Evolutionary conservation across 1,140 invertebrate species (phyloP).

Genomic region (Aphaenogaster rudis): DNA sequence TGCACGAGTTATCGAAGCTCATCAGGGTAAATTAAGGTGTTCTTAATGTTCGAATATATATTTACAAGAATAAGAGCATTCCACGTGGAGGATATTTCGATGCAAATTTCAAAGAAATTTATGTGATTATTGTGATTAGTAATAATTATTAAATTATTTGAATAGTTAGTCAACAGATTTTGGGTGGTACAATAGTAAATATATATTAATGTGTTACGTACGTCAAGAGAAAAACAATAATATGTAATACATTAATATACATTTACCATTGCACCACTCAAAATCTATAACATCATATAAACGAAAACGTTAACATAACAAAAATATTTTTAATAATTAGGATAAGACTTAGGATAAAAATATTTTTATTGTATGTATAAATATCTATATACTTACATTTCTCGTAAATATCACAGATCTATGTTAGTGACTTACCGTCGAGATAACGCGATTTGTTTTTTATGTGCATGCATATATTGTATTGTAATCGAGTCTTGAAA

Average conservation of each 20-base stretch:
- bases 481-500: not conserved
- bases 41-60: conserved; percentile 39
- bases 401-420: not conserved
- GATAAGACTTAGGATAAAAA: not conserved
- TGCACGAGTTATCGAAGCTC: conserved; percentile 49
- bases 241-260: too few relatives aligned
- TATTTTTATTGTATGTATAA: not conserved
- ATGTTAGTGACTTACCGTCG: not conserved
- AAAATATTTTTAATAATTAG: not conserved
- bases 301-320: not conserved
- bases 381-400: conserved; percentile 14
- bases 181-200: not conserved
- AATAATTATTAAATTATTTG: not conserved
- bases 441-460: conserved; percentile 37
- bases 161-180: not conserved
- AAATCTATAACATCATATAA: not conserved
- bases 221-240: not conserved
- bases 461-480: conserved; percentile 2
- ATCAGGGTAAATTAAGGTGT: conserved; percentile 53
- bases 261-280: not conserved
- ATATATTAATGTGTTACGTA: not conserved
- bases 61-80: not conserved
- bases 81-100: not conserved
- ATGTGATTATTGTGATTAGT: not conserved
- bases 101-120: conserved; percentile 11